Evolutionary conservation across 2,888 invertebrate genomes (phyloP), one percentile per base, ranked within the genome.

Genomic region (Chrysomela aeneicollis): DNA sequence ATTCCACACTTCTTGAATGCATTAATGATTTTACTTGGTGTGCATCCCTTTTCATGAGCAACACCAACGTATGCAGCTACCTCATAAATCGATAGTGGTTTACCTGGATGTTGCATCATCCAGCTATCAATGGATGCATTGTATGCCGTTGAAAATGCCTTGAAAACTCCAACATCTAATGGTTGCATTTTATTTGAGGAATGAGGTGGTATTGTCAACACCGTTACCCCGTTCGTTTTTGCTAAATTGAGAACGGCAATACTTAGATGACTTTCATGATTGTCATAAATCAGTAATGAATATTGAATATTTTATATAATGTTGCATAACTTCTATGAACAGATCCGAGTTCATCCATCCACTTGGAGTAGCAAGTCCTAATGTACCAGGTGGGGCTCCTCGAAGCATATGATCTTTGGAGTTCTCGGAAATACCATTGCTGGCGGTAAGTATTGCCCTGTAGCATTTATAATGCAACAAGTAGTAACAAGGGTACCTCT

Each of bases 61-160:
- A 69, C 68, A 30, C 71, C 76, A n/a, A 79, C 74, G 64, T 79
- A 77, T 64, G 67, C 74, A 59, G 81, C 78, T 17, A 83, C 76
- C 61, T 83, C 75, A 71, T 83, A 81, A 37, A 83, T 82, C 1
- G 78, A 76, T n/a, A 82, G 73, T 17, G 78, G 73, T 67, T 79
- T 76, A 1, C 82, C 81, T 46, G 59, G 49, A 19, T 61, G 71
- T 55, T 73, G 72, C 69, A 78, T 63, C 76, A 81, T 71, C 79
- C 79, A 81, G 63, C 68, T 70, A 64, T 74, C 75, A 63, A 78
- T 68, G 19, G 71, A 37, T 53, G 50, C 42, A 61, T 52, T 61
- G 50, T 66, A 58, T 26, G 17, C 18, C 30, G 37, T 19, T 30
- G 22, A 26, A 32, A 54, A 58, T 21, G 19, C 46, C 17, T 22